Conservation (phyloP, 1,140 invertebrate genomes). For the Calosoma granatense region DNA sequence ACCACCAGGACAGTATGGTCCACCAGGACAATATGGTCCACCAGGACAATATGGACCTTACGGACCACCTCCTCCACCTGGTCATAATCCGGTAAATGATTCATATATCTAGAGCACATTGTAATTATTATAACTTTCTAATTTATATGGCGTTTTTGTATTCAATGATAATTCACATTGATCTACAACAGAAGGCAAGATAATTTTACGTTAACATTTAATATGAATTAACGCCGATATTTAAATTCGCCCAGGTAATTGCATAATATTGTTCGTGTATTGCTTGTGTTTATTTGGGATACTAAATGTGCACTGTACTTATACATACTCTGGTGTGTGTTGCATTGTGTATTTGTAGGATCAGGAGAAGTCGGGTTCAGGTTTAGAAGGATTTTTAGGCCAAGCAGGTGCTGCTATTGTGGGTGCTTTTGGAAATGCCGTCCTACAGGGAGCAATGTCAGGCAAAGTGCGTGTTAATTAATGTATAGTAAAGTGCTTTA, state of each 20-base stretch:
- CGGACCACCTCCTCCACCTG: constrained; percentile 12
- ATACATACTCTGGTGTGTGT: neutral
- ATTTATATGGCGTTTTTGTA: no score
- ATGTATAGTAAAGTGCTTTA: neutral
- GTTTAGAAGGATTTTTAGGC: constrained; percentile 16
- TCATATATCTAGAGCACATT: no score
- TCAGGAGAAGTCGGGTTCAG: constrained; percentile 1
- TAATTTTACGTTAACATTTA: no score
- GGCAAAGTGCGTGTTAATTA: neutral
- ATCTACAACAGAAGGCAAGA: no score
- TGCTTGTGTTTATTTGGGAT: neutral
- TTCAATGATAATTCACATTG: no score
- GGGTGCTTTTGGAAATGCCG: constrained; percentile 11
- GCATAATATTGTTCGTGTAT: neutral
- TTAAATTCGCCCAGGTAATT: no score
- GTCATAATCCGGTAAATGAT: constrained; percentile 2
- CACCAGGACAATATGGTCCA: constrained; percentile 16
- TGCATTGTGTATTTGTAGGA: constrained; percentile 1
- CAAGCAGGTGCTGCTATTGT: constrained; percentile 16
- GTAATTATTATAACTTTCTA: no score
- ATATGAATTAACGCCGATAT: no score
- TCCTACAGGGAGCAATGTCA: neutral
- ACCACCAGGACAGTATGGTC: constrained; percentile 17
- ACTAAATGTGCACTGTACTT: neutral
- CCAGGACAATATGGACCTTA: constrained; percentile 15